Evolutionary conservation across 1,140 invertebrate genomes (phyloP).

Genomic region (Anagrus nilaparvatae): DNA sequence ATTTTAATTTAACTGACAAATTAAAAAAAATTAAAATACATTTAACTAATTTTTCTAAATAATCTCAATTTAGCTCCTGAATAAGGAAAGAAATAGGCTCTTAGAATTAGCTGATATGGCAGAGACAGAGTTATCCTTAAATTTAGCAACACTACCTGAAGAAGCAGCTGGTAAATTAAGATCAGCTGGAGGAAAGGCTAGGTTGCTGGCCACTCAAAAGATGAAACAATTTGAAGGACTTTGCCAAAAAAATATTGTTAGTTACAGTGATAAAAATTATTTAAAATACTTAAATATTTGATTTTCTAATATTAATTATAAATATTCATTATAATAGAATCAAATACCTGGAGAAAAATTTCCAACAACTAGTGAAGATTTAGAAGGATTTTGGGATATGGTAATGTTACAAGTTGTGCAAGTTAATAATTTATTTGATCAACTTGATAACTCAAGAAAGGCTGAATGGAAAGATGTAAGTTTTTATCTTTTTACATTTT

Average conservation of each 20-base stretch:
- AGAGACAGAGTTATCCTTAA: slow-evolving; percentile 49
- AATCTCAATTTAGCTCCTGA: slow-evolving; percentile 46
- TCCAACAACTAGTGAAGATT: slow-evolving; percentile 77
- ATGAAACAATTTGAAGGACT: slow-evolving; percentile 90
- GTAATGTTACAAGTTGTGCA: slow-evolving; percentile 81
- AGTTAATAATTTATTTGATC: slow-evolving; percentile 66
- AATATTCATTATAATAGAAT: slow-evolving; percentile 41
- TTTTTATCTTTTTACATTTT: slow-evolving; percentile 4
- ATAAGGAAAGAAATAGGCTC: slow-evolving; percentile 59
- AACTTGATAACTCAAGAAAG: slow-evolving; percentile 57
- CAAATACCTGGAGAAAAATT: slow-evolving; percentile 68
- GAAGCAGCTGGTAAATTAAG: slow-evolving; percentile 73
- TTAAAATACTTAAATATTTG: not conserved
- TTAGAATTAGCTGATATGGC: slow-evolving; percentile 54
- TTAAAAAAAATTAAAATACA: not conserved
- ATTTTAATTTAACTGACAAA: not conserved
- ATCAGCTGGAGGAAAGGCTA: slow-evolving; percentile 83
- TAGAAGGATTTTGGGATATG: slow-evolving; percentile 97
- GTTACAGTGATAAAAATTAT: no score
- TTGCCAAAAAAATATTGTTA: slow-evolving; percentile 72
- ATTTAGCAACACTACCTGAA: slow-evolving; percentile 47
- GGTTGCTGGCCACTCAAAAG: slow-evolving; percentile 80
- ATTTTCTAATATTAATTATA: not conserved
- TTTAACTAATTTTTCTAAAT: not conserved
- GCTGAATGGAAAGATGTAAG: slow-evolving; percentile 62